Percentiles rank a stretch among this genome's conserved stretches.
phyloP scores from a whole-genome alignment of 2,113 vertebrate species.

The Lagenorhynchus albirostris region DNA sequence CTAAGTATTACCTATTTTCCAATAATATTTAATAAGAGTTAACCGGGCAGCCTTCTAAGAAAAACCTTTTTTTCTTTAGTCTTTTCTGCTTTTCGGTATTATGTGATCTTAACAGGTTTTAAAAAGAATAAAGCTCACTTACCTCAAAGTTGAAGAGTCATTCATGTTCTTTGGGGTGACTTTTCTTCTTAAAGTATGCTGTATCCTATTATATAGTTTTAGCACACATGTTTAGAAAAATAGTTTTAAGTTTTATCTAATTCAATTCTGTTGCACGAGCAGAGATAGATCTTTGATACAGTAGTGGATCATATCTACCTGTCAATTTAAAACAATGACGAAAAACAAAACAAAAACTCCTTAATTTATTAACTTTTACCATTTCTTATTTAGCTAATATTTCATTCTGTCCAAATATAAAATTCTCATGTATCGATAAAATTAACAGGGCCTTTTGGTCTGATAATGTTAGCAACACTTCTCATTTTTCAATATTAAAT shows the following conservation, averaged over 20 bases:
- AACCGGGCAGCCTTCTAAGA: not conserved
- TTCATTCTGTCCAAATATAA: not conserved
- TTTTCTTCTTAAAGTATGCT: slow-evolving; percentile 22
- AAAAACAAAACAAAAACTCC: not conserved
- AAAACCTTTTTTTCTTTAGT: not conserved
- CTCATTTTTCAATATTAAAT: not conserved
- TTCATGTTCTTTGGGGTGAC: not conserved
- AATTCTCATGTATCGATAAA: not conserved
- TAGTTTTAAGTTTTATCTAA: not conserved
- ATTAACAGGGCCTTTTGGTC: not conserved
- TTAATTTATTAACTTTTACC: not conserved
- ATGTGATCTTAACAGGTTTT: not conserved
- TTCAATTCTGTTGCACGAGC: not conserved
- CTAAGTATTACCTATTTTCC: not conserved
- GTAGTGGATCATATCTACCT: not conserved
- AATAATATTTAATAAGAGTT: not conserved
- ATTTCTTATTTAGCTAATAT: slow-evolving; percentile 30
- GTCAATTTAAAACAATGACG: not conserved
- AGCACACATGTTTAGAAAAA: not conserved
- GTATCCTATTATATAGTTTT: not conserved
- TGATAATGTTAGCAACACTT: not conserved
- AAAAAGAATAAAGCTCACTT: not conserved
- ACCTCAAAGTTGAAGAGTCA: not conserved
- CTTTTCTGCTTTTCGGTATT: not conserved
- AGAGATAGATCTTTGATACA: not conserved